These are phyloP conservation scores for Coelopa pilipes DNA, from an alignment of 2,888 invertebrate genomes.

Conservation along the genomic window DNA sequence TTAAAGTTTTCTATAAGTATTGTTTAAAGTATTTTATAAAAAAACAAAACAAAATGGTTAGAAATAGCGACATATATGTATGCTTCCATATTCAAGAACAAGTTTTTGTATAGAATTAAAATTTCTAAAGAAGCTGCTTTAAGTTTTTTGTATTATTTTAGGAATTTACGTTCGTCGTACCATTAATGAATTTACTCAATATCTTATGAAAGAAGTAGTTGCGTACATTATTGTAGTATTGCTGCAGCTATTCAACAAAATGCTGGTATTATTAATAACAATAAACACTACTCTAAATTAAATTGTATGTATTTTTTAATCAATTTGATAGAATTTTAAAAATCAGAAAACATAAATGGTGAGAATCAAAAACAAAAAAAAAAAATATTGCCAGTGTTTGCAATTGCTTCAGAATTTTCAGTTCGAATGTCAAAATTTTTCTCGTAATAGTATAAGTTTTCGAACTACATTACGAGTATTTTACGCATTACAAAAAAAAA, in stretches of 20 bases:
- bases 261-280: conserved; percentile 27
- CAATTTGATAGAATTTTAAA: neutral
- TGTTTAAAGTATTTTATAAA: conserved; percentile 23
- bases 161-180: conserved; percentile 2
- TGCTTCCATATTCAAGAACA: conserved; percentile 23
- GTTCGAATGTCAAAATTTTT: conserved; percentile 30
- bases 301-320: conserved; percentile 3
- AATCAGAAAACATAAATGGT: no score
- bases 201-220: conserved; percentile 11
- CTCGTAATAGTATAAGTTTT: conserved; percentile 10
- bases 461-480: neutral
- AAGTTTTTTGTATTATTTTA: conserved; percentile 15
- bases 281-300: conserved; percentile 12
- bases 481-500: conserved; percentile 12
- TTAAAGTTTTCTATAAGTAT: conserved; percentile 21
- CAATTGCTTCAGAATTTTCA: conserved; percentile 11
- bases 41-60: neutral
- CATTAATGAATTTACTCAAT: neutral
- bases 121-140: conserved; percentile 7
- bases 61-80: conserved; percentile 16
- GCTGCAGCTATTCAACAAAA: conserved; percentile 13
- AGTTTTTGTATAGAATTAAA: conserved; percentile 3
- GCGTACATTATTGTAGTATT: conserved; percentile 21
- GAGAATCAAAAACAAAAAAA: conserved; percentile 8
- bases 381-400: neutral